Percentiles rank a stretch among this genome's conserved stretches.
Conservation (phyloP, 2,113 vertebrate genomes). For the Pollachius pollachius region DNA sequence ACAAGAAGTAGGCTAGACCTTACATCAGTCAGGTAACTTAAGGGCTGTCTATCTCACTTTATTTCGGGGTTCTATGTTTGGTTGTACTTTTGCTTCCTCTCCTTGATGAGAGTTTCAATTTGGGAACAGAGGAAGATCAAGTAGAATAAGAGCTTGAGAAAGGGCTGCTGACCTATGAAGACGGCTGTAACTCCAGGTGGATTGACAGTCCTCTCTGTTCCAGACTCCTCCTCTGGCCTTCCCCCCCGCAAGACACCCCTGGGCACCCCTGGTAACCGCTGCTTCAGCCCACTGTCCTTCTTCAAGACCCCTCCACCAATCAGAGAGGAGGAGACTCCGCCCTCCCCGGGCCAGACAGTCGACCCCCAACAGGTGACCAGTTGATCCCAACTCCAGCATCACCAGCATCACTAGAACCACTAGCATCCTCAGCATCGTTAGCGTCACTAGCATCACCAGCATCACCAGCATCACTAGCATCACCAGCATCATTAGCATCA, state of each 20-base stretch:
- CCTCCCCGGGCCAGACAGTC: conserved; percentile 7
- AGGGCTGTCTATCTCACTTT: not conserved
- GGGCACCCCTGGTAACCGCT: conserved; percentile 65
- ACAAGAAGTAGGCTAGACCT: not conserved
- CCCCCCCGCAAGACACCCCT: conserved; percentile 76
- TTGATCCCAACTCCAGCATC: not conserved
- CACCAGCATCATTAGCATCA: no score
- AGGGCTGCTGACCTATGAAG: no score
- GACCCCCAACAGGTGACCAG: not conserved
- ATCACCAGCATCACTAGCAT: no score
- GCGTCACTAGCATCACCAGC: no score
- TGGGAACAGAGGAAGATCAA: no score
- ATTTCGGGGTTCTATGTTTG: not conserved
- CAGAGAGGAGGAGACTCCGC: conserved; percentile 79
- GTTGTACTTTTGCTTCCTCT: not conserved
- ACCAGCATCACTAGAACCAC: no score
- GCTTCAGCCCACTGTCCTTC: conserved; percentile 75
- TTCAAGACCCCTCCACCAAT: conserved; percentile 73
- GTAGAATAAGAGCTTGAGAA: no score
- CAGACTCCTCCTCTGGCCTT: conserved; percentile 51
- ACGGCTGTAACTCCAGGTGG: no score
- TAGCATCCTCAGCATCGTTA: no score
- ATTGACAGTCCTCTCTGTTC: conserved; percentile 3
- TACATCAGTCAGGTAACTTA: not conserved
- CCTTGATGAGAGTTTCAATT: no score